Percentiles rank a stretch among this genome's conserved stretches.
Evolutionary conservation across 2,888 invertebrate genomes (phyloP).

Genomic region (Cheilosia scutellata): DNA sequence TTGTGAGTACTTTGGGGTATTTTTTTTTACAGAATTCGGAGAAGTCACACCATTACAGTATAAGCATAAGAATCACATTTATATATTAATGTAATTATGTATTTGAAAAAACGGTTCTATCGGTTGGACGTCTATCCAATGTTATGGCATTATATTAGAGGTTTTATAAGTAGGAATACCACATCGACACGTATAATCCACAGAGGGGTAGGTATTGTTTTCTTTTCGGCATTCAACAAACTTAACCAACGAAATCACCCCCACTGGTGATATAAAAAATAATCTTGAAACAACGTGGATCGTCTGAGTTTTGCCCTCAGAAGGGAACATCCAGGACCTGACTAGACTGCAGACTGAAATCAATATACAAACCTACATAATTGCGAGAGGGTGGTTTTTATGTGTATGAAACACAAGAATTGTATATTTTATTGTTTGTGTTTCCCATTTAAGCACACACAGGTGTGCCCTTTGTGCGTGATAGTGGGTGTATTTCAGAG

Average conservation of each 20-base stretch:
- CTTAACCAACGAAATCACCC: slow-evolving; percentile 46
- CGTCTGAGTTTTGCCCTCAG: slow-evolving; percentile 35
- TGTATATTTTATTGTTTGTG: slow-evolving; percentile 60
- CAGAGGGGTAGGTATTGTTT: slow-evolving; percentile 5
- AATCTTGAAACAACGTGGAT: slow-evolving; percentile 47
- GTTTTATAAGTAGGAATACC: slow-evolving; percentile 18
- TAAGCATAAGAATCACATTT: slow-evolving; percentile 20
- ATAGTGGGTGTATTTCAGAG: not conserved
- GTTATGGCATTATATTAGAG: not conserved
- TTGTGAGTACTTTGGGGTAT: not conserved
- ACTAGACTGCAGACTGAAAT: slow-evolving; percentile 59
- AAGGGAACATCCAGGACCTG: slow-evolving; percentile 51
- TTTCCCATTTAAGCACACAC: slow-evolving; percentile 50
- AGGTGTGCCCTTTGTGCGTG: slow-evolving; percentile 47
- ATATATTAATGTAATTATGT: slow-evolving; percentile 37
- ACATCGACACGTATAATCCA: slow-evolving; percentile 29
- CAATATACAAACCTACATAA: slow-evolving; percentile 30
- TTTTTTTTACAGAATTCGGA: not conserved
- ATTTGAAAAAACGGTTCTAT: slow-evolving; percentile 27
- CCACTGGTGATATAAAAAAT: slow-evolving; percentile 42
- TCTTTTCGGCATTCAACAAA: slow-evolving; percentile 11
- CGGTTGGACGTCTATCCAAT: slow-evolving; percentile 24
- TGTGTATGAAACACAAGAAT: slow-evolving; percentile 37
- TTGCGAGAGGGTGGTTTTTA: slow-evolving; percentile 32
- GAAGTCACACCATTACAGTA: not conserved